Evolutionary conservation across 2,113 vertebrate genomes (phyloP), one percentile per base, ranked within the genome.

Genomic region (Excalfactoria chinensis): DNA sequence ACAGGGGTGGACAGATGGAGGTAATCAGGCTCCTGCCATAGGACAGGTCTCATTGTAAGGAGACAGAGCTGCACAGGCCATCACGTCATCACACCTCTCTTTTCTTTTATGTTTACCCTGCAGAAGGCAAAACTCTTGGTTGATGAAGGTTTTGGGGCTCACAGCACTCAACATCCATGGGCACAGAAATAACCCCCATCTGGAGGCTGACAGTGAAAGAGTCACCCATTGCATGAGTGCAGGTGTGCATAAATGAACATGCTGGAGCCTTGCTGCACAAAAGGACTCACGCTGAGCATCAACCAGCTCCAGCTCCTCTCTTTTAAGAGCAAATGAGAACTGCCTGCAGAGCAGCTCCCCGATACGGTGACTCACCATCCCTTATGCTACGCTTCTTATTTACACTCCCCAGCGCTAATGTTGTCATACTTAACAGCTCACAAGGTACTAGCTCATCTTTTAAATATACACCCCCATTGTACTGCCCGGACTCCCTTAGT

Each of bases 211-310:
- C 58, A 64, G 75, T 17, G 78, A 32, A 76, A 51, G n/a, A 73
- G 30, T 32, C 23, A 17, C 30, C 64, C 5, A 1, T 30, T 26
- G 30, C 30, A 34, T 34, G 30, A 34, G 34, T 37, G 12, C 2
- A 10, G 58, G 16, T 44, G 30, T 25, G 11, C 30, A 23, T 85
- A 23, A 53, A 7, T 3, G 13, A 11, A 59, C 20, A 6, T 1
- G 3, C 26, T 12, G 41, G 2, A 37, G 14, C 22, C 59, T 37
- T 37, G 25, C 13, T 11, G n/a, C n/a, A 20, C 0, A 0, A 30
- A 46, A 84, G 21, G n/a, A 23, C 17, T 44, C 34, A 3, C 25
- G 17, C 19, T 11, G 48, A 37, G 58, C 2, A 34, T 6, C 69
- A 63, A 2, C 48, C 63, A 53, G 3, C 25, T 75, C 73, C 48